Conservation (phyloP, 2,113 vertebrate genomes). For the Catharus fuscescens region DNA sequence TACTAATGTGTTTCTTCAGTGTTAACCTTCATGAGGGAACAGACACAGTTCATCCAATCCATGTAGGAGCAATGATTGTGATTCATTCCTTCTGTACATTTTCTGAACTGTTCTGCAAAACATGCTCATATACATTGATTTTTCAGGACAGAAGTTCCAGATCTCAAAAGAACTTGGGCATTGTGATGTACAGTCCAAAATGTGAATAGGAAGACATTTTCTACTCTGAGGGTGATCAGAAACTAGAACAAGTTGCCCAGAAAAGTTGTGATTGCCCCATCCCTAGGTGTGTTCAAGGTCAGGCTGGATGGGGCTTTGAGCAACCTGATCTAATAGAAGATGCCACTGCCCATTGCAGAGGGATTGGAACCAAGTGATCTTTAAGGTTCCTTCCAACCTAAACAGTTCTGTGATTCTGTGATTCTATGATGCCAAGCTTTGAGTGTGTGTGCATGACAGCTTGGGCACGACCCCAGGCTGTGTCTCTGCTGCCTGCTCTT, state of each 20-base stretch:
- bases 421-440: background rate
- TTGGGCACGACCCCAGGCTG: background rate
- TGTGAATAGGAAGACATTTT: background rate
- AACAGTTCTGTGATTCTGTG: background rate
- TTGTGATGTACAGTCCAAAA: background rate
- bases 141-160: background rate
- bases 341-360: background rate
- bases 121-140: background rate
- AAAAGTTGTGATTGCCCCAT: background rate
- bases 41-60: background rate
- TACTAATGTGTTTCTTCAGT: background rate
- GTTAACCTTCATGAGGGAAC: background rate
- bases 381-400: background rate
- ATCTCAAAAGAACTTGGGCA: background rate
- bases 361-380: background rate
- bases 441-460: accelerated
- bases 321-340: background rate
- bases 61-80: background rate
- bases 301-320: background rate
- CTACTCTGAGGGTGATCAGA: background rate
- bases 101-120: background rate
- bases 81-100: background rate
- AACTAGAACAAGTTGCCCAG: background rate
- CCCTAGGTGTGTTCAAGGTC: too few relatives aligned
- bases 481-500: background rate